These are phyloP conservation scores for Cotesia glomerata DNA, from an alignment of 1,140 invertebrate genomes.

Conservation along the genomic window DNA sequence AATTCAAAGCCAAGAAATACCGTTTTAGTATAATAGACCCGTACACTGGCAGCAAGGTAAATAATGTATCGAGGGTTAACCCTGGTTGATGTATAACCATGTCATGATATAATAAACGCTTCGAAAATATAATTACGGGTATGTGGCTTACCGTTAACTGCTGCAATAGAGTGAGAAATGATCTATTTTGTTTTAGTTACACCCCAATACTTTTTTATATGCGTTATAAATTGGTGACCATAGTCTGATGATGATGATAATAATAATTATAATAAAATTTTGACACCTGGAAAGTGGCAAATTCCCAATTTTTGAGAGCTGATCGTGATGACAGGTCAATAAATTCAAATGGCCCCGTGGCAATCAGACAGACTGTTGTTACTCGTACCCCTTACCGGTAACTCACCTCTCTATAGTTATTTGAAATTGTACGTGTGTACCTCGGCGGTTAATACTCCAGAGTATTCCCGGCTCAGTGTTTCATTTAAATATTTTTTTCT, in stretches of 20 bases:
- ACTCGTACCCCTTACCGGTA: not conserved
- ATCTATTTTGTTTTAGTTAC: not conserved
- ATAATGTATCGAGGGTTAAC: not conserved
- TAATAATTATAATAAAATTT: constrained; percentile 49
- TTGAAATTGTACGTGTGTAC: not conserved
- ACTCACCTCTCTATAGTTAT: not conserved
- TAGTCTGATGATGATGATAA: constrained; percentile 22
- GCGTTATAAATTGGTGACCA: no score
- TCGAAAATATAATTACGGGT: constrained; percentile 50
- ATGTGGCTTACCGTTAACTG: constrained; percentile 45
- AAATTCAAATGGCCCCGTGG: constrained; percentile 49
- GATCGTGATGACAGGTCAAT: constrained; percentile 53
- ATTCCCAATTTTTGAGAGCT: constrained; percentile 52
- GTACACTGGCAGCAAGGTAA: no score
- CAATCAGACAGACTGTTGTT: constrained; percentile 40
- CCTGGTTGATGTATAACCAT: not conserved
- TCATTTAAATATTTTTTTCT: no score
- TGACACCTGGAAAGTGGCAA: constrained; percentile 57
- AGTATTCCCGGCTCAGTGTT: no score
- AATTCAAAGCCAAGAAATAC: no score
- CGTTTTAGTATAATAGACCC: no score
- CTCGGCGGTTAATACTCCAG: no score
- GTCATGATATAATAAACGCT: constrained; percentile 42
- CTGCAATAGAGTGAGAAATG: constrained; percentile 1
- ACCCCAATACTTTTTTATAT: not conserved